phyloP scores from a whole-genome alignment of 2,113 vertebrate genomes.

The Scophthalmus maximus region DNA sequence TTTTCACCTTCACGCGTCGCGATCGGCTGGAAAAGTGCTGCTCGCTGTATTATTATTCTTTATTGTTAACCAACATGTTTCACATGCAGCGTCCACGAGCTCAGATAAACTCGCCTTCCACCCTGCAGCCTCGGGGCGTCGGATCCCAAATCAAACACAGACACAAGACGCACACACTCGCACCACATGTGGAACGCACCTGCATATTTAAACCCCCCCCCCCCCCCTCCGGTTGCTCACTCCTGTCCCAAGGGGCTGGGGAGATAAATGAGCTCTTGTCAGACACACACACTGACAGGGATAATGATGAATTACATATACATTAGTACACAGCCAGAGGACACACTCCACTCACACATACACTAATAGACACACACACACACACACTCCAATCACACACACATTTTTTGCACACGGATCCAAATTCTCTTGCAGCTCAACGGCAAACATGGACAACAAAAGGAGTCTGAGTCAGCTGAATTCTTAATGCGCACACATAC shows the following conservation, averaged over 20 bases:
- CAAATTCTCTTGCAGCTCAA: slow-evolving; percentile 16
- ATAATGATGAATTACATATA: slow-evolving; percentile 84
- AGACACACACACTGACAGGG: slow-evolving; percentile 78
- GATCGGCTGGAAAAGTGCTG: not conserved
- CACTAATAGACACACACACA: not conserved
- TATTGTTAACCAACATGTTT: not conserved
- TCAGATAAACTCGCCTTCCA: slow-evolving; percentile 5
- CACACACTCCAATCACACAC: not conserved
- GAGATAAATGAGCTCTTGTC: slow-evolving; percentile 82
- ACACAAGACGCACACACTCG: slow-evolving; percentile 17
- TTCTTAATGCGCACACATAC: slow-evolving; percentile 13
- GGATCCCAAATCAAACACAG: slow-evolving; percentile 18
- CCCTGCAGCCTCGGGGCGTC: slow-evolving; percentile 1
- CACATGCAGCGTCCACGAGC: not conserved
- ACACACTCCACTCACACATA: slow-evolving; percentile 25
- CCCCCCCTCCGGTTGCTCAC: not conserved
- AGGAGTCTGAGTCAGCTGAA: slow-evolving; percentile 58
- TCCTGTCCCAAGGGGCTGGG: slow-evolving; percentile 63
- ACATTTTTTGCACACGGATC: not conserved
- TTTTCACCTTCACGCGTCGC: slow-evolving; percentile 1
- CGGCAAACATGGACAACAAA: slow-evolving; percentile 27
- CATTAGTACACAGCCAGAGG: slow-evolving; percentile 81
- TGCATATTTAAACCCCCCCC: slow-evolving; percentile 32
- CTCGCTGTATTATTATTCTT: not conserved
- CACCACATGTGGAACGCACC: slow-evolving; percentile 56